These are phyloP conservation scores for Rhabdomys dilectus DNA, from an alignment of 2,113 vertebrate genomes.

Conservation along the genomic window DNA sequence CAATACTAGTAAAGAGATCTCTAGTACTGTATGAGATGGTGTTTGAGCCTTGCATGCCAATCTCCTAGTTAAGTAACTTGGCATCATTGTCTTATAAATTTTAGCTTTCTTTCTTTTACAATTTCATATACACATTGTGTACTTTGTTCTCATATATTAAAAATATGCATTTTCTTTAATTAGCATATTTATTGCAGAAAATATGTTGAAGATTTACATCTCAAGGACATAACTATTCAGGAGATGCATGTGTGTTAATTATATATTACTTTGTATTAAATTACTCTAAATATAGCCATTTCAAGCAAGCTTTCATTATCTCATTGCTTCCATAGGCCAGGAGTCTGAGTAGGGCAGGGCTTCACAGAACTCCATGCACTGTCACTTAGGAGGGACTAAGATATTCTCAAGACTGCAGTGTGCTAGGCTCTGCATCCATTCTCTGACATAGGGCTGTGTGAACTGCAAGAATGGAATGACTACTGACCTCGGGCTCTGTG, in stretches of 20 bases:
- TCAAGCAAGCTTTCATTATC: not conserved
- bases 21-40: not conserved
- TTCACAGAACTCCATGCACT: not conserved
- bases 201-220: not conserved
- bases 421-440: accelerated
- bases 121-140: not conserved
- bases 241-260: not conserved
- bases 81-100: not conserved
- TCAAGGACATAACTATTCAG: not conserved
- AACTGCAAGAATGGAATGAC: not conserved
- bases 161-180: not conserved
- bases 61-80: not conserved
- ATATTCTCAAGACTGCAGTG: not conserved
- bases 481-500: not conserved
- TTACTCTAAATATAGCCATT: not conserved
- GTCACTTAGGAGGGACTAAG: not conserved
- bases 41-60: not conserved
- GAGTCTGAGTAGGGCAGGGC: not conserved
- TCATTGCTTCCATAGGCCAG: not conserved
- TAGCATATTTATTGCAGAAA: not conserved
- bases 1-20: not conserved
- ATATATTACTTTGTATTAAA: not conserved
- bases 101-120: not conserved
- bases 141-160: not conserved
- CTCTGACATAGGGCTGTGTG: accelerated